Percentiles rank a stretch among this genome's conserved stretches.
These are phyloP conservation scores for Falco columbarius DNA, from an alignment of 2,797 vertebrate species.

Conservation along the genomic window DNA sequence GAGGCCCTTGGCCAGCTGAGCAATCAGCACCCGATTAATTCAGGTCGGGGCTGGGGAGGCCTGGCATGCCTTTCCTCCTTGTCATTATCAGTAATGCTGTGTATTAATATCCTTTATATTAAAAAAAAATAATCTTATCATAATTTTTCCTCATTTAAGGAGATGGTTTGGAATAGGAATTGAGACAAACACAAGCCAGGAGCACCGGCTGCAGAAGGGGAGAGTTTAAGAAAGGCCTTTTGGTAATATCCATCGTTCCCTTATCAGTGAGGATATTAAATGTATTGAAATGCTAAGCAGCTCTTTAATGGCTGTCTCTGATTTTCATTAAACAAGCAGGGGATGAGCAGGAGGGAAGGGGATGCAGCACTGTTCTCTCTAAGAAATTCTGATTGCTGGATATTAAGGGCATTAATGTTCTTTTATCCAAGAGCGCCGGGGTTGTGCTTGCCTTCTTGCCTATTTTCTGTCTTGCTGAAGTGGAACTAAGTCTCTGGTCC, in stretches of 20 bases:
- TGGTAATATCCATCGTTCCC: conserved; percentile 51
- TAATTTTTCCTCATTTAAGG: conserved; percentile 52
- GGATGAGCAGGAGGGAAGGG: conserved; percentile 46
- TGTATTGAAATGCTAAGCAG: conserved; percentile 72
- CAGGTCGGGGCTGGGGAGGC: not conserved
- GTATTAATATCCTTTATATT: conserved; percentile 42
- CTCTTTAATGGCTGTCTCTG: conserved; percentile 64
- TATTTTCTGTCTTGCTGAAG: conserved; percentile 34
- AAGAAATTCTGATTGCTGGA: conserved; percentile 53
- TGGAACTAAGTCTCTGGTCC: conserved; percentile 1
- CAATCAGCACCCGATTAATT: not conserved
- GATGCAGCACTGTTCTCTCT: conserved; percentile 23
- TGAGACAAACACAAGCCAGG: conserved; percentile 57
- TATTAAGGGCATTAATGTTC: conserved; percentile 44
- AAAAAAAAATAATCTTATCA: conserved; percentile 52
- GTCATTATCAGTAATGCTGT: conserved; percentile 35
- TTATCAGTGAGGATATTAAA: conserved; percentile 71
- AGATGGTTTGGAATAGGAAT: conserved; percentile 36
- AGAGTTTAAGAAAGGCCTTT: conserved; percentile 51
- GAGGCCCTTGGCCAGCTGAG: not conserved
- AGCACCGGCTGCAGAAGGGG: conserved; percentile 18
- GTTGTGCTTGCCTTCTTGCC: not conserved
- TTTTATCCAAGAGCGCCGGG: not conserved
- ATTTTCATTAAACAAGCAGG: conserved; percentile 63
- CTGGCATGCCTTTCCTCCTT: not conserved